Evolutionary conservation across 92 coral and sea anemone genomes (phyloP).

Genomic region (Porites evermanni): DNA sequence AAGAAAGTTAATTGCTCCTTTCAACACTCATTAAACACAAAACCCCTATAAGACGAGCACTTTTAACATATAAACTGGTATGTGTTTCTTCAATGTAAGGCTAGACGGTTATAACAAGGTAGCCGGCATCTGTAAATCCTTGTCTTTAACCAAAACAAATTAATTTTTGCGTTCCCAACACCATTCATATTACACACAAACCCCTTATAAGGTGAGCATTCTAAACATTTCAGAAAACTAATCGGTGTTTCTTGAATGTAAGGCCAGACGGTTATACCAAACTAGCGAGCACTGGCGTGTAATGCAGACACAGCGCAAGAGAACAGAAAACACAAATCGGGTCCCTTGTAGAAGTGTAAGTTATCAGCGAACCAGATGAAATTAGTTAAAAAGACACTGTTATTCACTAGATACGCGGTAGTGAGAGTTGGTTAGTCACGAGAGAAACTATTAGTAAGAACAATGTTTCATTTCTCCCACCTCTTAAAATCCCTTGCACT

Average conservation of each 20-base stretch:
- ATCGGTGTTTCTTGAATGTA: no score
- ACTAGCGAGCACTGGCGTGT: conserved; percentile 17
- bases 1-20: not conserved
- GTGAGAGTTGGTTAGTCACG: not conserved
- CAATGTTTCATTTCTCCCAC: not conserved
- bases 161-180: not conserved
- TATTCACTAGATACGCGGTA: no score
- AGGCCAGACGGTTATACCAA: not conserved
- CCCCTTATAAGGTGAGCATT: not conserved
- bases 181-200: not conserved
- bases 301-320: not conserved
- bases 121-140: no score
- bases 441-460: not conserved
- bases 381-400: no score
- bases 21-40: not conserved
- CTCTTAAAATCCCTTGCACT: not conserved
- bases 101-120: no score
- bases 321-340: conserved; percentile 7
- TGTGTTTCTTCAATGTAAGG: no score
- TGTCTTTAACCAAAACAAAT: no score
- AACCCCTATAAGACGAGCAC: no score
- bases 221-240: not conserved
- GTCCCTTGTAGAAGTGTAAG: conserved; percentile 5
- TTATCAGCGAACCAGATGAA: not conserved
- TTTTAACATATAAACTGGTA: no score